Conservation (phyloP, 2,888 invertebrate species). For the Atherix ibis region DNA sequence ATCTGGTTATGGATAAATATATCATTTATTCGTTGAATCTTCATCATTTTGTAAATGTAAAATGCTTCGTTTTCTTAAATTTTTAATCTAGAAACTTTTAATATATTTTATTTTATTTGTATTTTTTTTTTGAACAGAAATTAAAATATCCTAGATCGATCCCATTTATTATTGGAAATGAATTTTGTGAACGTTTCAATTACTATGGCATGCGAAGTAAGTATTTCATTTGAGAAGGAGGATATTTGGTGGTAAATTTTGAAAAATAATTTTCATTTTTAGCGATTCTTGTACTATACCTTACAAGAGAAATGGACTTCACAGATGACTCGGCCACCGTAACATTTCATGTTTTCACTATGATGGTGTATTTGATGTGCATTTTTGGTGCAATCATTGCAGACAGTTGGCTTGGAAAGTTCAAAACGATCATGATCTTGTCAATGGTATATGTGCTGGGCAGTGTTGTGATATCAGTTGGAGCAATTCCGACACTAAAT, state of each 20-base stretch:
- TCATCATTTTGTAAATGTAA: no score
- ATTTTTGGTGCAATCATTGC: constrained; percentile 63
- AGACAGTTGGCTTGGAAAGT: constrained; percentile 67
- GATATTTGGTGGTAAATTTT: background rate
- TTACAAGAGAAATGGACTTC: constrained; percentile 47
- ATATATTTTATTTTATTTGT: no score
- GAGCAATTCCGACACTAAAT: constrained; percentile 38
- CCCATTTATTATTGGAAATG: constrained; percentile 80
- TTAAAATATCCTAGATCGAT: constrained; percentile 59
- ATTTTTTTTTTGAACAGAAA: no score
- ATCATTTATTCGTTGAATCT: no score
- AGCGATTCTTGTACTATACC: constrained; percentile 64
- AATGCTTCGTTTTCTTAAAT: no score
- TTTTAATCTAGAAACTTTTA: no score
- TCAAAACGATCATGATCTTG: constrained; percentile 54
- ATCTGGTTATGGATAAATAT: no score
- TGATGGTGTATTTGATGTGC: constrained; percentile 61
- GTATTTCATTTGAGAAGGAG: constrained; percentile 20
- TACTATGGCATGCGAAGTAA: constrained; percentile 90
- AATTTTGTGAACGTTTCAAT: constrained; percentile 91
- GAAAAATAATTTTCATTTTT: constrained; percentile 15
- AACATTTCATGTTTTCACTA: constrained; percentile 56
- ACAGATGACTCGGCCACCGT: constrained; percentile 49
- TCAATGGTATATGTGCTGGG: constrained; percentile 57
- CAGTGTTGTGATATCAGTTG: constrained; percentile 45